Base-by-base conservation (phyloP, 2,888 invertebrate species). In the Mythimna impura region DNA sequence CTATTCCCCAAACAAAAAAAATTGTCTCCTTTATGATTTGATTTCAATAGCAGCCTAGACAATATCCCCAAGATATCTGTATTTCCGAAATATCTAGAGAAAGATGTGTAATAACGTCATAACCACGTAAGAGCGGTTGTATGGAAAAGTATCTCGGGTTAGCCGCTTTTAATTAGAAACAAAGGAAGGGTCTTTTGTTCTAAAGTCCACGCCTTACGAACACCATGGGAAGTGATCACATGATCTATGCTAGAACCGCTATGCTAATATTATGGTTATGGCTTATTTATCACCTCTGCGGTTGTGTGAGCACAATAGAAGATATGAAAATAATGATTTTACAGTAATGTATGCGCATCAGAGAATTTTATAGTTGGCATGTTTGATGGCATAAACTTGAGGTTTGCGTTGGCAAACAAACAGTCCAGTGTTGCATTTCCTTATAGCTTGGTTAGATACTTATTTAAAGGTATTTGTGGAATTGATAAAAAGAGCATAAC, bases 281-380 rank as follows among this genome's bases (percentile, higher is more conserved):
- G 43, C 47, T 66, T 30, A 55, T 30, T 30, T 65, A 68, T 68
- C 60, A 30, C 17, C 10, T 63, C 30, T 55, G 60, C 54, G 60
- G 55, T 61, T 25, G 20, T 22, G 30, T 63, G n/a, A 10, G 52
- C 36, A 73, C 66, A 66, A 73, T 30, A 47, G 73, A 12, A 54
- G 30, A 63, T 77, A 58, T 79, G 65, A 65, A 73, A 63, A 80
- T 77, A 80, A 80, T 73, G 50, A n/a, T 50, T 52, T 54, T 63
- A 47, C 63, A 61, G 60, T 73, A 65, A 78, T 64, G 50, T 61
- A 34, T 55, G 64, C 34, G n/a, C n/a, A 50, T 72, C 5, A 14
- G 9, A 43, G 10, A 62, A 72, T 10, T n/a, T 54, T 30, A 69
- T 22, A 54, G 47, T 47, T 47, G 3, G 34, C 52, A 25, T 34